Evolutionary conservation across 2,888 invertebrate species (phyloP).

Genomic region (Rhamphomyia laevipes): DNA sequence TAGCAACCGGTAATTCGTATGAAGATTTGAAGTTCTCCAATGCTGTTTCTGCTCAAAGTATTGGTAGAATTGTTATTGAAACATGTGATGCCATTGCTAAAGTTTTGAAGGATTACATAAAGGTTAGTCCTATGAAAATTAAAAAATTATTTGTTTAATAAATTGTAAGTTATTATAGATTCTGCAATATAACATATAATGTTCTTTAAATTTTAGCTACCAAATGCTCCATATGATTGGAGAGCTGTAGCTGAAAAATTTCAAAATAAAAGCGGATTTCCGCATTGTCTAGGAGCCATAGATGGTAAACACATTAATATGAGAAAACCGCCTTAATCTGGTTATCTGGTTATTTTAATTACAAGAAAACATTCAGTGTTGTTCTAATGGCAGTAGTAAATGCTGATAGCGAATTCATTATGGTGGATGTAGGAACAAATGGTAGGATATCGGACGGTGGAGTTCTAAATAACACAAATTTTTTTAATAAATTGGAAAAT

Average conservation of each 20-base stretch:
- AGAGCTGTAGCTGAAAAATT: too few relatives aligned
- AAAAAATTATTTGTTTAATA: too few relatives aligned
- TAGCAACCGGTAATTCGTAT: slow-evolving; percentile 16
- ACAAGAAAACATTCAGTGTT: slow-evolving; percentile 2
- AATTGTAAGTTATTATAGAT: too few relatives aligned
- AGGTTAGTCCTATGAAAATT: slow-evolving; percentile 1
- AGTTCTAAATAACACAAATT: slow-evolving; percentile 2
- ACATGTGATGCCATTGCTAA: slow-evolving; percentile 13
- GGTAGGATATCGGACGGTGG: slow-evolving; percentile 7
- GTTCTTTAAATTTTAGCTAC: too few relatives aligned
- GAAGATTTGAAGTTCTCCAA: slow-evolving; percentile 15
- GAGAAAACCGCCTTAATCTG: slow-evolving; percentile 2
- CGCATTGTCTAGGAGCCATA: slow-evolving; percentile 1
- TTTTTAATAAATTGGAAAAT: slow-evolving; percentile 3
- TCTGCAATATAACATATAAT: too few relatives aligned
- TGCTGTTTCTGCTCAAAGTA: slow-evolving; percentile 14
- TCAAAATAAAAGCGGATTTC: too few relatives aligned
- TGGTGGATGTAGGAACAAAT: slow-evolving; percentile 4
- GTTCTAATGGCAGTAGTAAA: slow-evolving; percentile 7
- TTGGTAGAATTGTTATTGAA: slow-evolving; percentile 14
- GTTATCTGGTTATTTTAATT: slow-evolving; percentile 8
- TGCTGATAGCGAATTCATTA: slow-evolving; percentile 4
- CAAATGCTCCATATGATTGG: too few relatives aligned
- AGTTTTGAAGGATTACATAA: slow-evolving; percentile 13
- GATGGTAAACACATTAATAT: slow-evolving; percentile 6